Base-by-base conservation (phyloP, 2,113 vertebrate genomes). In the Microtus montanus region DNA sequence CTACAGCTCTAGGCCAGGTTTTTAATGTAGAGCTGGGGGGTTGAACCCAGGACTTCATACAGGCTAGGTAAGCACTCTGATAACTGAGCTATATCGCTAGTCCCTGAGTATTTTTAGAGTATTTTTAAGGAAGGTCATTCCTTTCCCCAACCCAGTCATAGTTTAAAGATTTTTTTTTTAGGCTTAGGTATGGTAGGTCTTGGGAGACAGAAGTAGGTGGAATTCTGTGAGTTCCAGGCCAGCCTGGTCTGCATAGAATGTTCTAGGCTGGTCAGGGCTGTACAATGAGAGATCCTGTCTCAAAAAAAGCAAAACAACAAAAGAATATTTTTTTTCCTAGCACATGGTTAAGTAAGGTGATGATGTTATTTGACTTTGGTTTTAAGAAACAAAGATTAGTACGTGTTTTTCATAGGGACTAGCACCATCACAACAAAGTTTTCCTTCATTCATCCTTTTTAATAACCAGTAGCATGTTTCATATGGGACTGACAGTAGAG, bases 361-460 rank as follows among this genome's bases (percentile, higher is more conserved):
- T 85, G 58, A 47, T 96, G 15, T 95, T 87, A 90, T 87, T 96
- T 95, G 68, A 92, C 26, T 96, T 63, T 95, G 70, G 14, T 70
- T 86, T 93, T 89, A 73, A 66, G 70, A 95, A 96, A 71, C 89
- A 95, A 93, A 94, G 52, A 71, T 83, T 96, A 92, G 52, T 54
- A 22, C 64, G 26, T 92, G 22, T 94, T 96, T 95, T 92, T 92
- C 38, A 80, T 41, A 73, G 89, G 52, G 77, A 20, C 22, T 85
- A 15, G 63, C 26, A 93, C 44, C 38, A 90, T 92, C 74, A n/a
- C 35, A 86, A 26, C 44, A 89, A 52, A 68, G 26, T 88, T 90
- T 92, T 85, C n/a, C 49, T 96, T 92, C 83, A 79, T 96, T 92
- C 83, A 79, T 84, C 14, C 58, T 13, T 80, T 93, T 94, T 47